These are phyloP conservation scores for Pogonocichla stellata DNA, from an alignment of 2,113 vertebrate species.

Conservation along the genomic window DNA sequence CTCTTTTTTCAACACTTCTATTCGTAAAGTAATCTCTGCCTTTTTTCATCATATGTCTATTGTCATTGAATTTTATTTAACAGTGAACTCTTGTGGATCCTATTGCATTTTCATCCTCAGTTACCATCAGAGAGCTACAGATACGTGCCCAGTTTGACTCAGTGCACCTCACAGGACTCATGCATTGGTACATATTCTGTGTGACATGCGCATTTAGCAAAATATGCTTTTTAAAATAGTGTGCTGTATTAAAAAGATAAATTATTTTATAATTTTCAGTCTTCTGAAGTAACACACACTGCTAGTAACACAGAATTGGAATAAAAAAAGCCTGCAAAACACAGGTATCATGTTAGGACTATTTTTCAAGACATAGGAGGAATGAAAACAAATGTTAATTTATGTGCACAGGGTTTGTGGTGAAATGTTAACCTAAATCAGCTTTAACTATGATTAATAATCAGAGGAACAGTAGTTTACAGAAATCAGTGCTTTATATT, in stretches of 20 bases:
- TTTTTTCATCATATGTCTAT: not conserved
- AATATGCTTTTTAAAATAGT: not conserved
- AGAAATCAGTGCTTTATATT: not conserved
- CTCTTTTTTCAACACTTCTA: not conserved
- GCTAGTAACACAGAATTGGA: not conserved
- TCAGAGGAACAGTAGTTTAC: not conserved
- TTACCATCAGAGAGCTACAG: not conserved
- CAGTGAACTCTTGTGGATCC: not conserved
- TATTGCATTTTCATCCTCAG: not conserved
- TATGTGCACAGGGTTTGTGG: not conserved
- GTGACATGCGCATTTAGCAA: not conserved
- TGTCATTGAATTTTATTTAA: not conserved
- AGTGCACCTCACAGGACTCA: not conserved
- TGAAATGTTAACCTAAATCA: not conserved
- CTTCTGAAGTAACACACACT: not conserved
- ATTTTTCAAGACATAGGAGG: not conserved
- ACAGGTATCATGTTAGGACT: not conserved
- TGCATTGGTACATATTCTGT: not conserved
- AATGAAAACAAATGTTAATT: not conserved
- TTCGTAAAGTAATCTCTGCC: fast-evolving
- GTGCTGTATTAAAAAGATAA: not conserved
- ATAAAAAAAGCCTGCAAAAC: not conserved
- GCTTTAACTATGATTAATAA: not conserved
- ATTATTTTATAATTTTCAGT: not conserved
- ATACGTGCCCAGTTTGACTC: not conserved